These are phyloP conservation scores for Diaprepes abbreviatus DNA, from an alignment of 2,888 invertebrate genomes.

Conservation along the genomic window DNA sequence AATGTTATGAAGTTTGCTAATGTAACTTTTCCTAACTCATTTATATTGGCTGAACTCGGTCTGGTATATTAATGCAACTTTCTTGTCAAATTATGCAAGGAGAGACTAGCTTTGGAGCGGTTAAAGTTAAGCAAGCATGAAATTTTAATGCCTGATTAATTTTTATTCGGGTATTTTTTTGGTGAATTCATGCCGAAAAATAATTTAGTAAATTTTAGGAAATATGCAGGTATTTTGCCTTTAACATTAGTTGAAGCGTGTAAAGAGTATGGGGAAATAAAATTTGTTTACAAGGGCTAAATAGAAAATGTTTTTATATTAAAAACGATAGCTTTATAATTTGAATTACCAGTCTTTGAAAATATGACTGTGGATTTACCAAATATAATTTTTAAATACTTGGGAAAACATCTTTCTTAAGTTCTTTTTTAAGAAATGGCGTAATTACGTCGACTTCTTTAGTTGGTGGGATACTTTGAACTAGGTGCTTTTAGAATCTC, in stretches of 20 bases:
- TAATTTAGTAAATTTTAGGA: neutral
- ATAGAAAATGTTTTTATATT: too few species aligned
- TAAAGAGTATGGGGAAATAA: neutral
- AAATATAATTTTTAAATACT: too few species aligned
- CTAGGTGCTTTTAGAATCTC: too few species aligned
- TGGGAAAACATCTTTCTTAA: too few species aligned
- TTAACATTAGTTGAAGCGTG: neutral
- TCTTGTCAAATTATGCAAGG: neutral
- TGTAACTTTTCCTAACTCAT: neutral
- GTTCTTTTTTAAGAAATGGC: too few species aligned
- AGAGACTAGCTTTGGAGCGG: too few species aligned
- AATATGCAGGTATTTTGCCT: neutral
- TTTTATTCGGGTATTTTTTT: neutral
- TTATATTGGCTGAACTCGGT: neutral
- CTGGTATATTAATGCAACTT: neutral
- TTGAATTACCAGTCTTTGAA: too few species aligned
- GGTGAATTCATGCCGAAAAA: neutral
- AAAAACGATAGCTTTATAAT: too few species aligned
- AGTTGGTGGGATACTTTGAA: too few species aligned
- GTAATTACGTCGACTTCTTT: too few species aligned
- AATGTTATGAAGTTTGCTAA: neutral
- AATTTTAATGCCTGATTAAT: neutral
- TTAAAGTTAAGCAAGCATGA: neutral
- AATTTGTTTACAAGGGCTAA: too few species aligned
- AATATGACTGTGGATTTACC: too few species aligned